Percentiles rank a stretch among this genome's conserved stretches.
These are phyloP conservation scores for Pterostichus madidus DNA, from an alignment of 2,888 invertebrate genomes.

Conservation along the genomic window DNA sequence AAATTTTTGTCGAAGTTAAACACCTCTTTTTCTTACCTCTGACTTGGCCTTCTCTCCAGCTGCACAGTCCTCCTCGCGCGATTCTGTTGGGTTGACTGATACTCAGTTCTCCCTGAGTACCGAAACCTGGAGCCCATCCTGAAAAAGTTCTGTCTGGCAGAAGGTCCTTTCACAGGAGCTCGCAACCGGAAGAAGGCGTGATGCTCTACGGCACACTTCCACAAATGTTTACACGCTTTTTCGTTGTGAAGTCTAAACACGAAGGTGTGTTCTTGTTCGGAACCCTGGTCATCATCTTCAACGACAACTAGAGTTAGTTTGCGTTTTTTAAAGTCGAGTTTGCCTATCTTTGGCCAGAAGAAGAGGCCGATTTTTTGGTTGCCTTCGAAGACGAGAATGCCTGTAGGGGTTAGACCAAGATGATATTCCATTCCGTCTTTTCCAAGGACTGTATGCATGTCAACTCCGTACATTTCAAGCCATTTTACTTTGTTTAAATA, in stretches of 20 bases:
- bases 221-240: constrained; percentile 99
- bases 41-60: constrained; percentile 97
- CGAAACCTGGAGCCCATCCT: constrained; percentile 99
- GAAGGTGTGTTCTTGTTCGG: constrained; percentile 99
- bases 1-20: no score
- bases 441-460: constrained; percentile 98
- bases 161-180: constrained; percentile 87
- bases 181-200: constrained; percentile 98
- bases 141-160: constrained; percentile 86
- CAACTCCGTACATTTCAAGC: constrained; percentile 99
- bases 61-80: constrained; percentile 95
- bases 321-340: constrained; percentile 98
- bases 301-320: constrained; percentile 98
- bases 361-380: constrained; percentile 98
- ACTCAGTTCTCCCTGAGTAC: constrained; percentile 94
- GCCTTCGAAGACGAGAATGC: constrained; percentile 97
- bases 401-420: constrained; percentile 97
- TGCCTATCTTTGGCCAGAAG: constrained; percentile 99
- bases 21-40: constrained; percentile 80
- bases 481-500: constrained; percentile 96
- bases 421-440: constrained; percentile 98
- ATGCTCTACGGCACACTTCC: constrained; percentile 99
- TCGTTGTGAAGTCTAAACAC: constrained; percentile 97
- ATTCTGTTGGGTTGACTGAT: constrained; percentile 95
- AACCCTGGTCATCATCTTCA: constrained; percentile 98